Conservation (phyloP, 2,113 vertebrate genomes). For the Thryonomys swinderianus region DNA sequence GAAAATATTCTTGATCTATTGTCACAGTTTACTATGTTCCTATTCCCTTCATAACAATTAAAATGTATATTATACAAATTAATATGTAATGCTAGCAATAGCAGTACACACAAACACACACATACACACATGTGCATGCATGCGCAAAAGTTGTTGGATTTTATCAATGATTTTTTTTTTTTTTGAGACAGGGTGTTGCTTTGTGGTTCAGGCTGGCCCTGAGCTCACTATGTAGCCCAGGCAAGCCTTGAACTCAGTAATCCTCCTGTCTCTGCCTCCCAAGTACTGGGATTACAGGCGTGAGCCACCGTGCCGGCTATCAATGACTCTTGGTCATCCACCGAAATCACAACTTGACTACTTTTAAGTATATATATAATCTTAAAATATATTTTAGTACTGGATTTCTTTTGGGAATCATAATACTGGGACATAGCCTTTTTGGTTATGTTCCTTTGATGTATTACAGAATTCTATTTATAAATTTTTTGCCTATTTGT, state of each 20-base stretch:
- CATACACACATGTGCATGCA: background rate
- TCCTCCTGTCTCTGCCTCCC: too few relatives aligned
- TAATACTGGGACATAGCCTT: slow-evolving; percentile 27
- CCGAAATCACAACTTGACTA: slow-evolving; percentile 14
- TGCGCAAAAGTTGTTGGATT: slow-evolving; percentile 15
- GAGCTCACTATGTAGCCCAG: too few relatives aligned
- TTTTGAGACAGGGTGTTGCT: too few relatives aligned
- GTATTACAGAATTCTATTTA: background rate
- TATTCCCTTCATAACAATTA: background rate
- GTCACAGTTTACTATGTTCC: background rate
- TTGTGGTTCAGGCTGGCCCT: too few relatives aligned
- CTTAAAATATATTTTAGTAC: slow-evolving; percentile 10
- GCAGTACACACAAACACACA: background rate
- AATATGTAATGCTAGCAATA: background rate
- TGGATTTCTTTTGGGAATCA: background rate
- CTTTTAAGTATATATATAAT: background rate
- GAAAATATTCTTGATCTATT: slow-evolving; percentile 22
- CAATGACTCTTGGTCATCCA: background rate
- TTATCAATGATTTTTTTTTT: slow-evolving; percentile 14
- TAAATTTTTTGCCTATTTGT: slow-evolving; percentile 9
- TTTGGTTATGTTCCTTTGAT: slow-evolving; percentile 7
- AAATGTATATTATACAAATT: background rate
- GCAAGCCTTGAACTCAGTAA: too few relatives aligned
- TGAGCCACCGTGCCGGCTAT: too few relatives aligned
- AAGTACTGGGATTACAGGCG: too few relatives aligned